Conservation (phyloP, 1,140 invertebrate genomes). For the Nilaparvata lugens region DNA sequence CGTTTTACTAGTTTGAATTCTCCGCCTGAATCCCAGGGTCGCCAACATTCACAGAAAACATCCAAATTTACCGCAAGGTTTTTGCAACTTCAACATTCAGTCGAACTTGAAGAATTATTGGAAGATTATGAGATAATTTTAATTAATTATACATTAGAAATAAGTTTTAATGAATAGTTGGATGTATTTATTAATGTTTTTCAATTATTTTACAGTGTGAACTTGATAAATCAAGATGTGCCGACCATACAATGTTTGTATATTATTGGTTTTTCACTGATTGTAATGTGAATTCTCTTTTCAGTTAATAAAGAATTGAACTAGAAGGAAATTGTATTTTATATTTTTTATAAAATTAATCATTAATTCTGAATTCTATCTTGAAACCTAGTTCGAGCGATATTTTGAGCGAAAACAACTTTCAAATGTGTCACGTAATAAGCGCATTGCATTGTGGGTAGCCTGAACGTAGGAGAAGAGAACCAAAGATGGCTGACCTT, state of each 20-base stretch:
- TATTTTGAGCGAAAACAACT: constrained; percentile 12
- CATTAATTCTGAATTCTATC: not conserved
- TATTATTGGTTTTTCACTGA: no score
- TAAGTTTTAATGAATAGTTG: no score
- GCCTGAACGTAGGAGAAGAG: constrained; percentile 10
- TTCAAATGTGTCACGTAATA: constrained; percentile 13
- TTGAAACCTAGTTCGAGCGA: constrained; percentile 15
- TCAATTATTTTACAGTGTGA: no score
- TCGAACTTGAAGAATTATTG: no score
- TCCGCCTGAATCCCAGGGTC: not conserved
- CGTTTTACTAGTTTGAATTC: not conserved
- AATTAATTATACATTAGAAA: no score
- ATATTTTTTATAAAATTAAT: not conserved
- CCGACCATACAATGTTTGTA: no score
- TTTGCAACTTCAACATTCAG: no score
- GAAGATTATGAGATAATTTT: no score
- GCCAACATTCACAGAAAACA: not conserved
- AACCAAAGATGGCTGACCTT: constrained; percentile 15
- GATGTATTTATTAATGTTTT: no score
- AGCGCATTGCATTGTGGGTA: constrained; percentile 16
- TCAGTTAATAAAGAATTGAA: not conserved
- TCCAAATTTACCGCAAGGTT: not conserved
- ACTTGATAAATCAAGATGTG: no score
- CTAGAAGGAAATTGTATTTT: not conserved
- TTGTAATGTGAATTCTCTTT: no score